Percentiles rank a stretch among this genome's conserved stretches.
Evolutionary conservation across 2,797 vertebrate genomes (phyloP).

Genomic region (Perodicticus potto): DNA sequence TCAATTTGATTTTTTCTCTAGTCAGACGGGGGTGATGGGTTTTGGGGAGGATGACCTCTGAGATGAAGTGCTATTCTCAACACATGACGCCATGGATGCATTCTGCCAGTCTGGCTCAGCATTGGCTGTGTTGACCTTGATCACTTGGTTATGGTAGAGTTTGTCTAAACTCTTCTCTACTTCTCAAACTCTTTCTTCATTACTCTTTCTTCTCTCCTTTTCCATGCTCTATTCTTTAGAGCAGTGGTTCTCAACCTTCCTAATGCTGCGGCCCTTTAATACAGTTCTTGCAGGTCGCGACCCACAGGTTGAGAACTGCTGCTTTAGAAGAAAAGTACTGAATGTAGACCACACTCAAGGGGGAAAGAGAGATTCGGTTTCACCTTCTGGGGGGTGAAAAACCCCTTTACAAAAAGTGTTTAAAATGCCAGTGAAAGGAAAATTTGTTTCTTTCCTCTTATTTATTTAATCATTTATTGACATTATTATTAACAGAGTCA

Average conservation of each 20-base stretch:
- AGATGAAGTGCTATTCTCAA: background rate
- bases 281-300: no score
- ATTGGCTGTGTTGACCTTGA: background rate
- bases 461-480: background rate
- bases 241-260: background rate
- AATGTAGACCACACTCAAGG: background rate
- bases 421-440: background rate
- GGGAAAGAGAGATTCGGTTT: background rate
- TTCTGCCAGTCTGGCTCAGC: background rate
- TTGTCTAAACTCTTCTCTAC: background rate
- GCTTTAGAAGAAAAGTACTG: conserved; percentile 28
- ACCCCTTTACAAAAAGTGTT: background rate
- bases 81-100: background rate
- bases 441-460: background rate
- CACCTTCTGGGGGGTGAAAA: background rate
- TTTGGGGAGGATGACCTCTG: background rate
- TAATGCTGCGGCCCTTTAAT: no score
- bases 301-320: no score
- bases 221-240: background rate
- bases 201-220: background rate
- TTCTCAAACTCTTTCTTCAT: no score
- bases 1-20: background rate
- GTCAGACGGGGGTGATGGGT: background rate
- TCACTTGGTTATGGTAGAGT: background rate
- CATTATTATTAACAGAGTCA: no score